phyloP scores from a whole-genome alignment of 2,797 vertebrate species.

The Megalops cyprinoides region DNA sequence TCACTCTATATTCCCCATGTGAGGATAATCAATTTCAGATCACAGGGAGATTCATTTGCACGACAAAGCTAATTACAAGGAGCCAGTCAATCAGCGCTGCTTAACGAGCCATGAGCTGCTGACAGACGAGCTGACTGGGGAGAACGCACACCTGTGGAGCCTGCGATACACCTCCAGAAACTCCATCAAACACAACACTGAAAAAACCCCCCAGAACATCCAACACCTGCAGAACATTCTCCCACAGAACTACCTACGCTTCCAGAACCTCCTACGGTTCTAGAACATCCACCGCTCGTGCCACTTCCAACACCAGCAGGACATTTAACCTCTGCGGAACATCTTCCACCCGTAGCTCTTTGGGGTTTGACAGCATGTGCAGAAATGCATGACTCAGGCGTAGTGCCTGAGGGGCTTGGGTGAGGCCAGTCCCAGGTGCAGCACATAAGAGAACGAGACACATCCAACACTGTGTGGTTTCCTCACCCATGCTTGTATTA shows the following conservation, averaged over 20 bases:
- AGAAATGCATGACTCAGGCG: no score
- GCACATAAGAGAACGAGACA: neutral
- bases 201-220: neutral
- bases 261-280: no score
- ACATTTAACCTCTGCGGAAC: no score
- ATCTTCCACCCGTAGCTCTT: no score
- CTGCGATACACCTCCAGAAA: neutral
- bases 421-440: neutral
- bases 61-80: neutral
- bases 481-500: no score
- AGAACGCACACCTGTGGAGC: no score
- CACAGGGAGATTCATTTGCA: neutral
- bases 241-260: no score
- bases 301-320: neutral
- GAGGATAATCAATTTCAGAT: conserved; percentile 2
- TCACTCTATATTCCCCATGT: neutral
- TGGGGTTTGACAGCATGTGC: no score
- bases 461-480: neutral
- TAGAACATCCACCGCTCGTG: no score
- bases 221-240: neutral
- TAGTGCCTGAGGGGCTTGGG: neutral
- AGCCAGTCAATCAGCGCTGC: conserved; percentile 6
- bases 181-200: no score
- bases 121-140: neutral
- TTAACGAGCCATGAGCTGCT: neutral